These are phyloP conservation scores for Leiothrix lutea DNA, from an alignment of 2,113 vertebrate genomes.

Conservation along the genomic window DNA sequence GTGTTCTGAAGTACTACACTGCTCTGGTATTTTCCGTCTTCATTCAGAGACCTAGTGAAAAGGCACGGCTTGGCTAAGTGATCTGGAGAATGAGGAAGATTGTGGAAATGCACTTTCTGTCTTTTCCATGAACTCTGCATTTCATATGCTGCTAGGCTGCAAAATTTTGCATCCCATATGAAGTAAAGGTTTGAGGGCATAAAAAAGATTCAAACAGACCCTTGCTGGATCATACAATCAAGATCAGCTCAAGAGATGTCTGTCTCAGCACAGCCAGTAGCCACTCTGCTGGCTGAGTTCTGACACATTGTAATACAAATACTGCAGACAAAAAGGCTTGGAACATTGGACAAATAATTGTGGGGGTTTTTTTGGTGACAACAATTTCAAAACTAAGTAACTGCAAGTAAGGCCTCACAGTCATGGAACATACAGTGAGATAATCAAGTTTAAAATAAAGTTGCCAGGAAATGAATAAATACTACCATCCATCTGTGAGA, in stretches of 20 bases:
- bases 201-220: neutral
- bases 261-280: neutral
- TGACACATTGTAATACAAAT: neutral
- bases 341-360: neutral
- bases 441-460: neutral
- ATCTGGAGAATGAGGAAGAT: neutral
- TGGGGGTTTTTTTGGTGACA: neutral
- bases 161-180: neutral
- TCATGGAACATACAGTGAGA: neutral
- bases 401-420: neutral
- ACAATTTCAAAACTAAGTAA: neutral
- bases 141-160: neutral
- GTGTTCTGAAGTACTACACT: neutral
- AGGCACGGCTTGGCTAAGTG: neutral
- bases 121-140: neutral
- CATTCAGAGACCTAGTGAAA: neutral
- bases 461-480: neutral
- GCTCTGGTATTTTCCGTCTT: neutral
- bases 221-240: neutral
- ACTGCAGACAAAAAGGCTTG: neutral
- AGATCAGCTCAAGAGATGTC: neutral
- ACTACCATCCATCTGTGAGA: neutral
- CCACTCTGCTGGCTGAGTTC: neutral
- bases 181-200: neutral
- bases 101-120: neutral